Percentiles rank a stretch among this genome's conserved stretches.
Evolutionary conservation across 2,888 invertebrate species (phyloP).

Genomic region (Dryobotodes eremita): DNA sequence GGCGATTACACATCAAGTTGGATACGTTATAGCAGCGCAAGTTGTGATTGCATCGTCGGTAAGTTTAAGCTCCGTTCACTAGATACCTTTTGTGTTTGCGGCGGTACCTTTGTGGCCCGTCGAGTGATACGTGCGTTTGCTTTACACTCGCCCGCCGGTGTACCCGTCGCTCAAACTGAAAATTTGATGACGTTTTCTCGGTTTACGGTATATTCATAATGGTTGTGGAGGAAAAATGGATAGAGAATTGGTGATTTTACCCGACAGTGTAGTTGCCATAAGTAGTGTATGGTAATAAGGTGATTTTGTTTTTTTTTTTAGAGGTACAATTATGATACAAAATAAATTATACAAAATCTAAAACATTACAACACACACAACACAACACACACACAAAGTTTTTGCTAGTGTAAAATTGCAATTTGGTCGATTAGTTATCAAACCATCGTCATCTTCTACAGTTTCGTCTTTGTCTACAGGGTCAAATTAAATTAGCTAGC

Average conservation of each 20-base stretch:
- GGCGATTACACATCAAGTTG: constrained; percentile 78
- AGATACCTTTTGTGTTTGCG: constrained; percentile 85
- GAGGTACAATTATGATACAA: not conserved
- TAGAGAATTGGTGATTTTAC: constrained; percentile 6
- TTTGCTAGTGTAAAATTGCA: not conserved
- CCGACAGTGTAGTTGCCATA: not conserved
- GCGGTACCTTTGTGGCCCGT: constrained; percentile 78
- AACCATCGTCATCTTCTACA: not conserved
- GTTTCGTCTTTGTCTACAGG: no score
- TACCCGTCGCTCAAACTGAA: constrained; percentile 70
- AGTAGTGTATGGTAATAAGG: not conserved
- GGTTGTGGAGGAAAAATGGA: constrained; percentile 15
- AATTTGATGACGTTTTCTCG: constrained; percentile 66
- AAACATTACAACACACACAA: no score
- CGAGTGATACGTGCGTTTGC: constrained; percentile 79
- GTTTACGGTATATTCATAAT: constrained; percentile 26
- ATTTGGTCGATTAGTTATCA: not conserved
- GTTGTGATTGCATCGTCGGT: constrained; percentile 86
- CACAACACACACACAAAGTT: no score
- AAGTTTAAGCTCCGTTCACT: constrained; percentile 79
- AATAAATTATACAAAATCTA: not conserved
- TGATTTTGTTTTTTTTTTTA: not conserved
- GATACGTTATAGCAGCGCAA: constrained; percentile 75
- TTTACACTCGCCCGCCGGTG: constrained; percentile 76
- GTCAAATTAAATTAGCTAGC: no score